Base-by-base conservation (phyloP, 2,797 vertebrate species). In the Characodon lateralis region DNA sequence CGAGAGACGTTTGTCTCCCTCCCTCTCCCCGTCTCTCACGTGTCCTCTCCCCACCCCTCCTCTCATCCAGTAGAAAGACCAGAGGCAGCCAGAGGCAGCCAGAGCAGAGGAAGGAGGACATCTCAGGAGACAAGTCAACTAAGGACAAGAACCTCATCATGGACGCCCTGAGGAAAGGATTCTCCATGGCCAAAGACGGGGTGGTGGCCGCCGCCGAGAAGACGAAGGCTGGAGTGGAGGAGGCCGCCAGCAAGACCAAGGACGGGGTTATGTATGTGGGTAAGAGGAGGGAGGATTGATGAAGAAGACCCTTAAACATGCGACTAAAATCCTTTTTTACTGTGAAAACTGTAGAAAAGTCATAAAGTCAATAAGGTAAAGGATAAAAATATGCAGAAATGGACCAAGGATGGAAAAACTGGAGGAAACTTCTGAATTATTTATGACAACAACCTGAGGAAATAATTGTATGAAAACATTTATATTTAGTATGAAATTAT, bases 141-240 rank as follows among this genome's bases (percentile, higher is more conserved):
- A 53, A 72, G 20, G 8, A 72, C 28, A 56, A 81, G 53, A 2
- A 59, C 68, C 69, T 18, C 75, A 84, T 79, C 76, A 98, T 99
- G 98, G 97, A 99, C 46, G 96, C 94, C 86, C 94, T 99, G 83
- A 98, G 96, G 96, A 99, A 98, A 84, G 98, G 98, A 68, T 97
- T 99, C 91, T 97, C 96, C 83, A 97, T 97, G 6, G 98, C 97
- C 9, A 99, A 97, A 91, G 98, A 97, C 70, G 98, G 98, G 24
- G 96, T 98, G 89, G 97, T 98, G 85, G 96, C 97, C 0, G 98
- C 98, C 0, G 97, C 97, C n/a, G 98, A 99, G 83, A 99, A 99
- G 93, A 99, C 98, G 84, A 99, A 99, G 91, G 97, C 98, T 41
- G 98, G 98, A 0, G 96, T 99, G 87, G 97, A 96, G 0, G 98